Evolutionary conservation across 2,888 invertebrate species (phyloP).

Genomic region (Himalopsyche tibetana): DNA sequence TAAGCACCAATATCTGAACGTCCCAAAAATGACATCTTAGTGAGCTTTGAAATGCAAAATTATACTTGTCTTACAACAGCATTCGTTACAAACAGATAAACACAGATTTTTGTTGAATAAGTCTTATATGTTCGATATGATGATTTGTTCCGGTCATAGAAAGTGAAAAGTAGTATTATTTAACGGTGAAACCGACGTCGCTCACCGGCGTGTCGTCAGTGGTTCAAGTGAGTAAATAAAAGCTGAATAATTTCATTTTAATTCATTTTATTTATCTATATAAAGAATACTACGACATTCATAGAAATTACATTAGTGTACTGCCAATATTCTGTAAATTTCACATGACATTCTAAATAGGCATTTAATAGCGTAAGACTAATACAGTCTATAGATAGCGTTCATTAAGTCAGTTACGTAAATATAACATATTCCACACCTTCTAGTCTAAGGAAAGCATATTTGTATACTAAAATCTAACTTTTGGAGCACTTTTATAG

Average conservation of each 20-base stretch:
- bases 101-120: too few species aligned
- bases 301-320: slow-evolving; percentile 50
- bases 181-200: too few species aligned
- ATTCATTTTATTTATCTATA: slow-evolving; percentile 60
- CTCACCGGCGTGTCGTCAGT: too few species aligned
- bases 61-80: too few species aligned
- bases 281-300: slow-evolving; percentile 52
- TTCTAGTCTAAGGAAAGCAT: slow-evolving; percentile 41
- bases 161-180: too few species aligned
- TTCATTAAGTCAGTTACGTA: slow-evolving; percentile 39
- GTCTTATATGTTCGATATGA: too few species aligned
- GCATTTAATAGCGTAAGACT: slow-evolving; percentile 42
- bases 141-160: too few species aligned
- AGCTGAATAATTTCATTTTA: slow-evolving; percentile 58
- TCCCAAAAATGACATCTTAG: too few species aligned
- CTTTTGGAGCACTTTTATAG: slow-evolving; percentile 43
- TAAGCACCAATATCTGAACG: too few species aligned
- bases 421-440: slow-evolving; percentile 40
- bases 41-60: too few species aligned
- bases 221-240: neutral
- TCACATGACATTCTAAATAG: slow-evolving; percentile 41
- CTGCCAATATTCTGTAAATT: slow-evolving; percentile 18
- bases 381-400: slow-evolving; percentile 42
- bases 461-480: slow-evolving; percentile 40
- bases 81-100: too few species aligned